These are phyloP conservation scores for Lepilemur septentrionalis DNA, from an alignment of 2,797 vertebrate genomes.

Conservation along the genomic window DNA sequence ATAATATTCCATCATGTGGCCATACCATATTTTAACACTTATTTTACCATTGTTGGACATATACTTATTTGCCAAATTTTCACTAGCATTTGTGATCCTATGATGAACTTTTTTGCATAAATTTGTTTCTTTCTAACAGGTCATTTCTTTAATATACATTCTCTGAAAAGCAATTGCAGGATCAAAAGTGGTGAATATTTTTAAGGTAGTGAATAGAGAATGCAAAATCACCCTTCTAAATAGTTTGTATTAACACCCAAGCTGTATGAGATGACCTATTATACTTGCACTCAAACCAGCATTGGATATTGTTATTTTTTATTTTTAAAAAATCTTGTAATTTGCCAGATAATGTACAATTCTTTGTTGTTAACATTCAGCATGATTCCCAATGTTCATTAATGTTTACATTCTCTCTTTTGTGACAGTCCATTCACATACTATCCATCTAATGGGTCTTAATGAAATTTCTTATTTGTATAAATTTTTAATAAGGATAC, in stretches of 20 bases:
- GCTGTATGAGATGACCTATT: background rate
- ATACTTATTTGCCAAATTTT: background rate
- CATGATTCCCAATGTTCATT: background rate
- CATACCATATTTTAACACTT: background rate
- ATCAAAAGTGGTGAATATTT: background rate
- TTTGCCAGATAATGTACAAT: background rate
- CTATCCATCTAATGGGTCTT: background rate
- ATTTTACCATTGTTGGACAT: background rate
- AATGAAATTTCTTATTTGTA: background rate
- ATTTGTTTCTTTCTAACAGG: background rate
- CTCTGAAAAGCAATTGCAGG: background rate
- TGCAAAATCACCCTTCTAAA: background rate
- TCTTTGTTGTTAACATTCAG: background rate
- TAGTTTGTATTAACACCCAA: background rate
- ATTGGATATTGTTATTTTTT: background rate
- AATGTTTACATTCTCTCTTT: background rate
- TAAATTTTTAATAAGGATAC: background rate
- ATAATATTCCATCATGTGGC: background rate
- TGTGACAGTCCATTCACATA: background rate
- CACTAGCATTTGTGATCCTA: background rate
- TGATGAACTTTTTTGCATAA: background rate
- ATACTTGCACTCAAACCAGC: background rate
- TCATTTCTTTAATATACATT: background rate
- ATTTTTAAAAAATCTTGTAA: background rate
- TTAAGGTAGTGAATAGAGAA: background rate